These are phyloP conservation scores for Zosterops borbonicus DNA, from an alignment of 2,113 vertebrate genomes.

Conservation along the genomic window DNA sequence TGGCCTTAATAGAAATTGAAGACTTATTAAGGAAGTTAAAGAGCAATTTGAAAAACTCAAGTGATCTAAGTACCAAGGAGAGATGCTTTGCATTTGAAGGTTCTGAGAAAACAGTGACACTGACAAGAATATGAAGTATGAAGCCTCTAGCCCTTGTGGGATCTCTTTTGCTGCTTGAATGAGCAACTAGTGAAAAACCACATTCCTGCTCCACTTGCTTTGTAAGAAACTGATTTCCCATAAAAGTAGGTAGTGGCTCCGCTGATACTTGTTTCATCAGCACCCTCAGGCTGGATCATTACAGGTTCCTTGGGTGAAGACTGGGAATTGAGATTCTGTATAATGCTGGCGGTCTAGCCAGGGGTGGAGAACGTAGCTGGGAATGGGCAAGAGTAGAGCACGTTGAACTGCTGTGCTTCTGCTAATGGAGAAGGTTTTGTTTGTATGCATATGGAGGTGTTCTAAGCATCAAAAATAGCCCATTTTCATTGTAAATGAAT, in stretches of 20 bases:
- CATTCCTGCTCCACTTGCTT: neutral
- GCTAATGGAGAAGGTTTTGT: neutral
- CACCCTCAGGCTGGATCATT: neutral
- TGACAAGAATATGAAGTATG: neutral
- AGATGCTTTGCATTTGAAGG: conserved; percentile 10
- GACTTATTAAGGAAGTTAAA: conserved; percentile 60
- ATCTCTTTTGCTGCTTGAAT: neutral
- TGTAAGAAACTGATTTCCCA: conserved; percentile 8
- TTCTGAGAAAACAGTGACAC: conserved; percentile 36
- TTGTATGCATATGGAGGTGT: neutral
- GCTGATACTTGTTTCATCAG: neutral
- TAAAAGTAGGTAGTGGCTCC: neutral
- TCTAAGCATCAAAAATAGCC: neutral
- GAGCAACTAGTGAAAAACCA: conserved; percentile 1
- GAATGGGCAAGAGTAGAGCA: neutral
- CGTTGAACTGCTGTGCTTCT: neutral
- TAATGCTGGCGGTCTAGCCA: neutral
- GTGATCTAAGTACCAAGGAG: conserved; percentile 42
- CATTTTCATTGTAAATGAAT: neutral
- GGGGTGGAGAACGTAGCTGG: neutral
- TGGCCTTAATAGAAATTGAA: conserved; percentile 55
- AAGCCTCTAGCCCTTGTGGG: neutral
- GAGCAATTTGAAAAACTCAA: conserved; percentile 58
- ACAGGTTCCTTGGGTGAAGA: neutral
- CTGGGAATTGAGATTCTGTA: neutral